Evolutionary conservation across 2,797 vertebrate genomes (phyloP), one percentile per base, ranked within the genome.

Genomic region (Pitangus sulphuratus): DNA sequence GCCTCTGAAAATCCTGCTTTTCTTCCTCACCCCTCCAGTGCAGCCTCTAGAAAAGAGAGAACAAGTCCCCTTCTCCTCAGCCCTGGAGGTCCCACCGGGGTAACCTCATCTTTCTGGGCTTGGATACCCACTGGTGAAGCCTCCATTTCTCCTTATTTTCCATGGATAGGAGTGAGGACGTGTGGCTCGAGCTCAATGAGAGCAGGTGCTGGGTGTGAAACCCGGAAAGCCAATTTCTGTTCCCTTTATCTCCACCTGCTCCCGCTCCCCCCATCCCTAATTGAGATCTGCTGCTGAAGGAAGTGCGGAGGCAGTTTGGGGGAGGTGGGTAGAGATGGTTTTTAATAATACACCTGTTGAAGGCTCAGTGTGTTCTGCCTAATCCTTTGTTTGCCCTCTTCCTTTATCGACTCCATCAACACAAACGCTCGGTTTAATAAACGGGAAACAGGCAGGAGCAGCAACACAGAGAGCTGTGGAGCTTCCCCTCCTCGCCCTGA

Each of bases 301-400:
- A 68, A 72, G 16, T 21, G 62, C 1, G 1, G 51, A 75, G 66
- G 75, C 75, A 37, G 53, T 1, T 2, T 39, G 57, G 57, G 60
- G 83, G 53, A 81, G 45, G 56, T 33, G 64, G 22, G 33, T 20
- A n/a, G 74, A 84, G 62, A 57, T 35, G 40, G 2, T 11, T 82
- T 74, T 70, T 58, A 48, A 68, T 68, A 33, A 53, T 2, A 2
- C 0, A 2, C 5, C 50, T 60, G 17, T 37, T 33, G 90, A 83
- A 60, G 58, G 35, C 31, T 84, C 33, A 1, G 5, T 5, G 15
- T 81, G 78, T 45, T 91, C 79, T 86, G 30, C 54, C 72, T 85
- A 64, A 89, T 89, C 84, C 79, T 91, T 71, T 94, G 84, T 92
- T 80, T 77, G 51, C 80, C 79, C 83, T 86, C 21, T 8, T 8